phyloP scores from a whole-genome alignment of 1,140 invertebrate genomes.

The Anoplophora glabripennis region DNA sequence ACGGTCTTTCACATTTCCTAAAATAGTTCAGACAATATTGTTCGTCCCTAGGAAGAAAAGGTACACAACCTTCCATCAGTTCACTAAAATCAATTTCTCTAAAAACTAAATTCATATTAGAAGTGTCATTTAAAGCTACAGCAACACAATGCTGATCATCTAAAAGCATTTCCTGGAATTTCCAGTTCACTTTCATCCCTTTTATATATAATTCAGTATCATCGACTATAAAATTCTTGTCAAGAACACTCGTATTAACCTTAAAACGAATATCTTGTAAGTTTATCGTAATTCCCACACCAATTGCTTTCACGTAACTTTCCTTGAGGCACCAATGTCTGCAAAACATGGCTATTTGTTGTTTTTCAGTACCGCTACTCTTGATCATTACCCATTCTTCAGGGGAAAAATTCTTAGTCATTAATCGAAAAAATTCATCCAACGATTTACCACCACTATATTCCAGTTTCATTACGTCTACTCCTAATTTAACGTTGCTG shows the following conservation, averaged over 20 bases:
- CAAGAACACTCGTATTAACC: slow-evolving; percentile 54
- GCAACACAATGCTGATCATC: slow-evolving; percentile 77
- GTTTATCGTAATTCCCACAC: slow-evolving; percentile 78
- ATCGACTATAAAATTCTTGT: slow-evolving; percentile 51
- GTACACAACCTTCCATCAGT: slow-evolving; percentile 55
- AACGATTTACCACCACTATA: slow-evolving; percentile 62
- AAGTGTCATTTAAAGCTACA: slow-evolving; percentile 59
- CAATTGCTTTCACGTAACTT: slow-evolving; percentile 89
- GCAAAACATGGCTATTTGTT: slow-evolving; percentile 74
- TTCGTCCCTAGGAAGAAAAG: slow-evolving; percentile 54
- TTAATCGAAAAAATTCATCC: slow-evolving; percentile 79
- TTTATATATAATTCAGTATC: slow-evolving; percentile 71
- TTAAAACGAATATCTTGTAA: slow-evolving; percentile 74
- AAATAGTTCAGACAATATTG: slow-evolving; percentile 52
- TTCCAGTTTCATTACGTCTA: slow-evolving; percentile 76
- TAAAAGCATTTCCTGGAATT: slow-evolving; percentile 85
- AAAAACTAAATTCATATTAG: slow-evolving; percentile 48
- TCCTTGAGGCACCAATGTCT: slow-evolving; percentile 92
- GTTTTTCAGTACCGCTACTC: slow-evolving; percentile 49
- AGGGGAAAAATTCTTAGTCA: slow-evolving; percentile 77
- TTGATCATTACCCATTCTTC: slow-evolving; percentile 78
- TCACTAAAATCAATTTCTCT: slow-evolving; percentile 54
- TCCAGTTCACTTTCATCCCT: slow-evolving; percentile 64
- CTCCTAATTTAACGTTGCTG: slow-evolving; percentile 50
- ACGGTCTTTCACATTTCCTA: slow-evolving; percentile 37